Evolutionary conservation across 1,140 invertebrate genomes (phyloP).

Genomic region (Pseudomyrmex cubaensis): DNA sequence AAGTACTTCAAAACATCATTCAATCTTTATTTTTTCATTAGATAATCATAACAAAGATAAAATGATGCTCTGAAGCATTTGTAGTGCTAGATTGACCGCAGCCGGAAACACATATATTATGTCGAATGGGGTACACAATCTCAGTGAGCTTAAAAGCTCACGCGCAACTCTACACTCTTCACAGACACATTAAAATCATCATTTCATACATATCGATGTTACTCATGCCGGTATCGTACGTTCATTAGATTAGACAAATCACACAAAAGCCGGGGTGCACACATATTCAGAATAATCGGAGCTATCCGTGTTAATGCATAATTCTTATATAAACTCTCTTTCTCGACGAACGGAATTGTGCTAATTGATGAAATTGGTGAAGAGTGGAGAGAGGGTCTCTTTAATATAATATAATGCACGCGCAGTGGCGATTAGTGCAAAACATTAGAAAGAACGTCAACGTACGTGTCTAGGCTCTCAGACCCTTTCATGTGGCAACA

Average conservation of each 20-base stretch:
- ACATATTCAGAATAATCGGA: constrained; percentile 69
- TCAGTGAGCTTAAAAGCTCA: constrained; percentile 11
- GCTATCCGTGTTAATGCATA: constrained; percentile 68
- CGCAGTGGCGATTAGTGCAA: constrained; percentile 51
- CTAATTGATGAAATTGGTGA: constrained; percentile 66
- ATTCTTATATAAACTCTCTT: constrained; percentile 20
- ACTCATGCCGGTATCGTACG: constrained; percentile 41
- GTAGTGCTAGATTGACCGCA: no score
- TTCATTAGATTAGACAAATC: constrained; percentile 54
- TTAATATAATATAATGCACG: constrained; percentile 43
- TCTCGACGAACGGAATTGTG: constrained; percentile 64
- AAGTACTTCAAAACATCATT: no score
- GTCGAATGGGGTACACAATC: constrained; percentile 27
- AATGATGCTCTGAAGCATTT: no score
- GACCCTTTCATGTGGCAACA: constrained; percentile 34
- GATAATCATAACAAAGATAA: no score
- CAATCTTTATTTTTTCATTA: no score
- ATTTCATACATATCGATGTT: constrained; percentile 38
- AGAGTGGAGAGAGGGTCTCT: constrained; percentile 26
- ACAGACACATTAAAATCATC: constrained; percentile 43
- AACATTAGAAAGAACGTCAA: constrained; percentile 51
- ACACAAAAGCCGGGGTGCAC: constrained; percentile 58
- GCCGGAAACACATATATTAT: constrained; percentile 55
- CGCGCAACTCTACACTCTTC: constrained; percentile 28
- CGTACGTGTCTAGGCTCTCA: constrained; percentile 30